Base-by-base conservation (phyloP, 2,888 invertebrate genomes). In the Pterobdella sp. region DNA sequence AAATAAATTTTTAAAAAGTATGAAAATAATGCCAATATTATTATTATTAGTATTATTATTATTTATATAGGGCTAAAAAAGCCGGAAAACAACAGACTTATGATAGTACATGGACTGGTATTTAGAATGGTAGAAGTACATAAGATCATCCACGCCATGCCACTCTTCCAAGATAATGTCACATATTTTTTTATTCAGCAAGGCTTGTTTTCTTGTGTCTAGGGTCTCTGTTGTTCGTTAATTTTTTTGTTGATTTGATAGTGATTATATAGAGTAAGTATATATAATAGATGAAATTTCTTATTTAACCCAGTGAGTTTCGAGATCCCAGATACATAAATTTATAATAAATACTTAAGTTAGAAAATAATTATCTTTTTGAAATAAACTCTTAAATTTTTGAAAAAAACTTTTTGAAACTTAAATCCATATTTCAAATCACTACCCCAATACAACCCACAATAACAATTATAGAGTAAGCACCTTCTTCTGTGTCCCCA, bases 61-160 rank as follows among this genome's bases (percentile, higher is more conserved):
- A n/a, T n/a, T n/a, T n/a, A n/a, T n/a, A n/a, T n/a, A n/a, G n/a
- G n/a, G n/a, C n/a, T n/a, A n/a, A n/a, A n/a, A n/a, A n/a, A n/a
- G n/a, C n/a, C n/a, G 42, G 18, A 42, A 42, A 18, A 7, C 7
- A 7, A 22, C 60, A 26, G n/a, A 56, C 60, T 56, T 56, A 22
- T 56, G 60, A 26, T 56, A 56, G 60, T 26, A 56, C 4, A 56
- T 22, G 60, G 60, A 56, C n/a, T 56, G 60, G 60, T 56, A n/a
- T 22, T 22, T 26, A 26, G 18, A 26, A 3, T n/a, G 60, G 60
- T 18, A 56, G 60, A 56, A 56, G 7, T 56, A 3, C n/a, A 56
- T 26, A 26, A 26, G 26, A 18, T 4, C 60, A 4, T 56, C 14
- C 18, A 22, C n/a, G 26, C n/a, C 18, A 4, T 7, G 14, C n/a